Evolutionary conservation across 2,888 invertebrate species (phyloP).

Genomic region (Byasa hedistus): DNA sequence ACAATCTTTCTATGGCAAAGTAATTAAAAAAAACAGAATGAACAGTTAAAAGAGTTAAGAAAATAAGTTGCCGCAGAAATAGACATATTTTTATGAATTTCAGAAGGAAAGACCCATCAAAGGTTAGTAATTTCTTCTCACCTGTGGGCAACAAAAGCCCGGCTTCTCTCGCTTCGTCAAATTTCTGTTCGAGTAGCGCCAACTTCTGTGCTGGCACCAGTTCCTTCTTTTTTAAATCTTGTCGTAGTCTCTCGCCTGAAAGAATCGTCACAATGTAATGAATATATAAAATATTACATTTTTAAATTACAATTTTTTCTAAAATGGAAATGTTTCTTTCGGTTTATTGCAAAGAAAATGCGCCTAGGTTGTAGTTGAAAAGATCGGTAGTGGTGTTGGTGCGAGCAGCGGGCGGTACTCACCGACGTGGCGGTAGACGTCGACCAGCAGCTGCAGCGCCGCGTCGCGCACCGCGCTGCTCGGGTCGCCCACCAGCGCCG

Average conservation of each 20-base stretch:
- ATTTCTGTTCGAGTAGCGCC: conserved; percentile 86
- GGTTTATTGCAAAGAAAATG: no score
- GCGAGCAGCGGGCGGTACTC: conserved; percentile 38
- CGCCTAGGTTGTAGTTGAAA: no score
- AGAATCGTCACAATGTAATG: neutral
- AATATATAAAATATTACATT: no score
- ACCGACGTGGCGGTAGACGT: conserved; percentile 95
- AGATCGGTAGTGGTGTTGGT: no score
- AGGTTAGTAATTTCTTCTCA: conserved; percentile 36
- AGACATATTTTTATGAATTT: no score
- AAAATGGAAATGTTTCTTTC: no score
- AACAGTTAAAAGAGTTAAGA: no score
- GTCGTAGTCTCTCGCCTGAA: conserved; percentile 87
- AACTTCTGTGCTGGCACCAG: conserved; percentile 87
- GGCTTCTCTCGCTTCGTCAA: conserved; percentile 90
- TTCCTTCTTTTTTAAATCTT: conserved; percentile 90
- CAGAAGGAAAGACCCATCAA: no score
- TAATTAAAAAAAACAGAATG: no score
- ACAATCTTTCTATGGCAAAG: no score
- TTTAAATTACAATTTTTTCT: no score
- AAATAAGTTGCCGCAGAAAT: no score
- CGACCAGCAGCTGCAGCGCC: conserved; percentile 90
- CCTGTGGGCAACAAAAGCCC: conserved; percentile 90
- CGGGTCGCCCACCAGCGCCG: conserved; percentile 92
- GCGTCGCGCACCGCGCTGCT: conserved; percentile 92